Evolutionary conservation across 2,113 vertebrate species (phyloP), one percentile per base, ranked within the genome.

Genomic region (Sapayoa aenigma): DNA sequence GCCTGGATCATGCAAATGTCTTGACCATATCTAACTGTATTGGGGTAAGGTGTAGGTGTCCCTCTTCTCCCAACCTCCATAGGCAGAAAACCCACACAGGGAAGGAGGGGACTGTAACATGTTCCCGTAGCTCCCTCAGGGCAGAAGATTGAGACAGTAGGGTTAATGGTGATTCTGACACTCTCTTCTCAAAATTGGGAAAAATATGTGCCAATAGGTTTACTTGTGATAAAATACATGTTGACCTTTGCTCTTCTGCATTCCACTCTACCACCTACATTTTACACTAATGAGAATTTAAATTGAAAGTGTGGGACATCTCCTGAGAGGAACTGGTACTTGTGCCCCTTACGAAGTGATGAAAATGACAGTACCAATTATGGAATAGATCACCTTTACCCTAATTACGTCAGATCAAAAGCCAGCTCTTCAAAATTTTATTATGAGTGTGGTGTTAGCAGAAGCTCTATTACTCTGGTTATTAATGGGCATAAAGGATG

Each of bases 321-420:
- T 87, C 5, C 63, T 55, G 39, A 67, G 42, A 88, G 10, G 14
- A 73, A 15, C 14, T 59, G n/a, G 30, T 59, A n/a, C 58, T 85
- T 73, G 42, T 52, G 33, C 39, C 42, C 42, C 41, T 55, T 91
- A 37, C 41, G 67, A 71, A 63, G 17, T 25, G 39, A 69, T 88
- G 72, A 91, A 93, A 87, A 79, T 65, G 24, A 63, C 59, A 90
- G 55, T 77, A 74, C 42, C 24, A 77, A 10, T 63, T 90, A 74
- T 12, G 35, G 63, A 93, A 52, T 12, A 52, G 30, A 59, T 81
- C 81, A 95, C 90, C 84, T 94, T 93, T 94, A 83, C 86, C 52
- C 80, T 90, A 59, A 87, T 93, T 94, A 89, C 46, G 55, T 86
- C 50, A 84, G 46, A 66, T 88, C 72, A 76, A 83, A 88, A 93